Conservation (phyloP, 1,140 invertebrate species). For the Heliconius melpomene region DNA sequence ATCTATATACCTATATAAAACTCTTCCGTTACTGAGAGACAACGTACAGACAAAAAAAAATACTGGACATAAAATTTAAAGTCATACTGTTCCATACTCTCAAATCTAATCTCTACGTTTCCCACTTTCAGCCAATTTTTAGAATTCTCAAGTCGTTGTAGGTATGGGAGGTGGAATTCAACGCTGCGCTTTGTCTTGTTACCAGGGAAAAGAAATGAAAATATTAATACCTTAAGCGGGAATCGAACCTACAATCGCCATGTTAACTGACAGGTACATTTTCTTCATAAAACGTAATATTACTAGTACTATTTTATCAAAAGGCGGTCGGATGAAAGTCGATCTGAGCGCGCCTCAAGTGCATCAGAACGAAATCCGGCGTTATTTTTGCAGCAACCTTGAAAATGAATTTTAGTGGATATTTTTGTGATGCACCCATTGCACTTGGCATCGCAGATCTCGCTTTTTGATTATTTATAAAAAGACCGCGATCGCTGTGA, state of each 20-base stretch:
- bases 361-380: constrained; percentile 34
- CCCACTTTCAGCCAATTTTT: too few relatives aligned
- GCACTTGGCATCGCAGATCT: constrained; percentile 53
- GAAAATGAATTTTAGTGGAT: constrained; percentile 62
- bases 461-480: constrained; percentile 51
- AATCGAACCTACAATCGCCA: background rate
- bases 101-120: too few relatives aligned
- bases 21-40: too few relatives aligned
- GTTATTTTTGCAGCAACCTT: constrained; percentile 71
- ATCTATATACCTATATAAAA: too few relatives aligned
- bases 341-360: constrained; percentile 30
- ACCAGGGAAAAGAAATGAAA: background rate
- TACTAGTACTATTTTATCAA: constrained; percentile 3
- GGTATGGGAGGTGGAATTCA: too few relatives aligned
- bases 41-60: too few relatives aligned
- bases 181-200: too few relatives aligned
- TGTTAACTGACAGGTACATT: background rate
- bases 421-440: constrained; percentile 72
- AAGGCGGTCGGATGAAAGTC: constrained; percentile 19
- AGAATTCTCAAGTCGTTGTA: too few relatives aligned
- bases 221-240: background rate
- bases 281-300: background rate
- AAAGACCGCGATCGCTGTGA: constrained; percentile 38
- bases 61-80: too few relatives aligned
- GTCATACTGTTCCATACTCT: too few relatives aligned